Evolutionary conservation across 2,888 invertebrate species (phyloP).

Genomic region (Pammene fasciana): DNA sequence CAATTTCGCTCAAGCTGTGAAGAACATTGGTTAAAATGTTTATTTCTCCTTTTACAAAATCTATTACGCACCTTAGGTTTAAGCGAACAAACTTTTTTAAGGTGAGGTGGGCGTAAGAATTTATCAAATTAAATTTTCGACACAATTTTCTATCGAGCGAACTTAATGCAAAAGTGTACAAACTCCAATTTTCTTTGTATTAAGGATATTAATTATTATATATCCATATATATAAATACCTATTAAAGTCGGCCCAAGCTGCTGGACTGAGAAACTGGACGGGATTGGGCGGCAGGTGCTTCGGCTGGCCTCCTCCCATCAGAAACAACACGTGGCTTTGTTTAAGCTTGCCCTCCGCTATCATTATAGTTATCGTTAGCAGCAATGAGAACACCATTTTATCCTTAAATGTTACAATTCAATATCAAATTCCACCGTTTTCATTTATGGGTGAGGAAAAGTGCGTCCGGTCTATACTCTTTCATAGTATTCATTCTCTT

Average conservation of each 20-base stretch:
- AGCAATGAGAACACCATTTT: constrained; percentile 94
- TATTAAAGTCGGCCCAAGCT: constrained; percentile 74
- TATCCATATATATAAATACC: constrained; percentile 51
- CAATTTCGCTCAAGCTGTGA: constrained; percentile 73
- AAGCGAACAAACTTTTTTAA: no score
- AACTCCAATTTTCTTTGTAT: no score
- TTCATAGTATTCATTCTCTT: no score
- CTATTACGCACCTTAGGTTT: not conserved
- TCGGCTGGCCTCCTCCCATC: constrained; percentile 89
- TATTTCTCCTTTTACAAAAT: not conserved
- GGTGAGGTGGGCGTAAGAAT: no score
- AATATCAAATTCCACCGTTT: no score
- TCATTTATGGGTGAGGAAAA: no score
- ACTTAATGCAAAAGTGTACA: no score
- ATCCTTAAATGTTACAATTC: constrained; percentile 83
- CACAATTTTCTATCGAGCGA: no score
- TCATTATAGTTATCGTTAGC: constrained; percentile 87
- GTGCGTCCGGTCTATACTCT: no score
- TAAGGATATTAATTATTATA: no score
- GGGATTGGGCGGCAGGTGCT: constrained; percentile 63
- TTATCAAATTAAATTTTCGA: no score
- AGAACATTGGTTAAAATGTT: not conserved
- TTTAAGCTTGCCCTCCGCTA: constrained; percentile 83
- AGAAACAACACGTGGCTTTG: constrained; percentile 92
- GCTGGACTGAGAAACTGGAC: constrained; percentile 71